Evolutionary conservation across 2,888 invertebrate species (phyloP).

Genomic region (Melikaiella ostensackeni): DNA sequence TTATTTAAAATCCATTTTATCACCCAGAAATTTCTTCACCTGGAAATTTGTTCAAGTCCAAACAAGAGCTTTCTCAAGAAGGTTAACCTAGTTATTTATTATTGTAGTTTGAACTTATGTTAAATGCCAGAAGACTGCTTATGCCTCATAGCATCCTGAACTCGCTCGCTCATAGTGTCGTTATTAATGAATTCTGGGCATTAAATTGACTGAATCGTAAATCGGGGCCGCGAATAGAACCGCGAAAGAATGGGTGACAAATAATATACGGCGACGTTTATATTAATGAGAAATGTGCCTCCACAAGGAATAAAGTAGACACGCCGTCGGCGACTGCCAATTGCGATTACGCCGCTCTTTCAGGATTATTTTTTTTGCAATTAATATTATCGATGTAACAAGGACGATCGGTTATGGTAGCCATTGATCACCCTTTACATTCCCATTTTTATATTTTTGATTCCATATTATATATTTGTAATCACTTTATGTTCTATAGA

Average conservation of each 20-base stretch:
- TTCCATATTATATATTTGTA: too few relatives aligned
- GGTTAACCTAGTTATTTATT: too few relatives aligned
- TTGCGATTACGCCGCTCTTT: slow-evolving; percentile 44
- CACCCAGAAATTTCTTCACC: too few relatives aligned
- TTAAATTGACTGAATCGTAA: slow-evolving; percentile 45
- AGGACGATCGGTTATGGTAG: slow-evolving; percentile 45
- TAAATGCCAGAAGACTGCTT: not conserved
- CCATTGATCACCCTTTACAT: not conserved
- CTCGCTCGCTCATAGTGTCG: slow-evolving; percentile 40
- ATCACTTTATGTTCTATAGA: not conserved
- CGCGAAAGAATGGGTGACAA: slow-evolving; percentile 29
- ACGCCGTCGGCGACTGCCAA: slow-evolving; percentile 52
- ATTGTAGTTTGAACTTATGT: not conserved
- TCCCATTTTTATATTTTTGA: too few relatives aligned
- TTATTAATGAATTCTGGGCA: slow-evolving; percentile 54
- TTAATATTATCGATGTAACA: slow-evolving; percentile 47
- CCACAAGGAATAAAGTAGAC: slow-evolving; percentile 53
- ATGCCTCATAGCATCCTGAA: not conserved
- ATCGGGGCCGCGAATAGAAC: not conserved
- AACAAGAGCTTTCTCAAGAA: too few relatives aligned
- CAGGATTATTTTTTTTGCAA: slow-evolving; percentile 45
- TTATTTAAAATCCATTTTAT: too few relatives aligned
- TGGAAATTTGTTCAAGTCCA: too few relatives aligned
- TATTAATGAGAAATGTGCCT: slow-evolving; percentile 65
- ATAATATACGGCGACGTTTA: slow-evolving; percentile 67